Base-by-base conservation (phyloP, 2,888 invertebrate species). In the Calameuta filiformis region DNA sequence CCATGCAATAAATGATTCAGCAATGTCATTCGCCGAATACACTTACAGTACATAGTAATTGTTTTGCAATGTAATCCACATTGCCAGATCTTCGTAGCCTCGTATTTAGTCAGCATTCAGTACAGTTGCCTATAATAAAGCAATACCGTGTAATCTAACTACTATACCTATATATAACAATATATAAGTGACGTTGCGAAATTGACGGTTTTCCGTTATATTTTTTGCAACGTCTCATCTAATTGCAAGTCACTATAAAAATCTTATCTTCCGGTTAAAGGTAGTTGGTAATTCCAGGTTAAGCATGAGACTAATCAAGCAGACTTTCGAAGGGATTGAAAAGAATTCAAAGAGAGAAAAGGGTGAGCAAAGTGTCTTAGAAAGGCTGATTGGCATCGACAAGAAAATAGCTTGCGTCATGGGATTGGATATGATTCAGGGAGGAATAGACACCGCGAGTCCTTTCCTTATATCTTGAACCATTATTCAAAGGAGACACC, bases 371-470 rank as follows among this genome's bases (percentile, higher is more conserved):
- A 79, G 77, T 68, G 77, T 79, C 40, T 74, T 81, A 35, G 79
- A 81, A 33, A 79, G 79, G 68, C 75, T 79, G 73, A 69, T 81
- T 35, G 76, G 75, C 31, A 73, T 76, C 68, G 78, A 78, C 35
- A 76, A 78, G 11, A 83, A 84, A 69, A 83, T 84, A n/a, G 88
- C 87, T 1, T 79, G 80, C 76, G 84, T 85, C 73, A 86, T 88
- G 83, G 85, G 86, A 30, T 75, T 87, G 23, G 89, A 89, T 75
- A 86, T 88, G 85, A 77, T 89, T 69, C 82, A 85, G 73, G 88
- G 87, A 12, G 89, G 88, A n/a, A 83, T 89, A 40, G 89, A 89
- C 79, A 89, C 88, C 76, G 89, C 93, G 81, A 87, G 90, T 75
- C 56, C 69, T 77, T 74, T 30, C 40, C 73, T 34, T 34, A 73